phyloP scores from a whole-genome alignment of 2,888 invertebrate genomes.

The Brachyptera putata region DNA sequence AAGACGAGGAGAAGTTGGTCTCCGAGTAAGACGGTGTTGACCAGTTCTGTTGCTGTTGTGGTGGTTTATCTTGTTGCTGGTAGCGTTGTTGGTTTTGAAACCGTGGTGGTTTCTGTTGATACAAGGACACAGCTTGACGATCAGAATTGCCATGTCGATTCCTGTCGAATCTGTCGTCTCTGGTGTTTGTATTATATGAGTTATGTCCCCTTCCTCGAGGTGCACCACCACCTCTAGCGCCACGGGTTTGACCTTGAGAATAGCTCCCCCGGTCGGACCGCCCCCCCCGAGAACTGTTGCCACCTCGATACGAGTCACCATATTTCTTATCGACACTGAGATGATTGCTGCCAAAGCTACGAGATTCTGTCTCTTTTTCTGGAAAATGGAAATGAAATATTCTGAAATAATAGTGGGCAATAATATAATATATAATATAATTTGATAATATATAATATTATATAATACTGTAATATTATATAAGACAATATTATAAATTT shows the following conservation, averaged over 20 bases:
- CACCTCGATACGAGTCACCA: constrained; percentile 6
- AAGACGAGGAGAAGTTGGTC: constrained; percentile 5
- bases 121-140: constrained; percentile 11
- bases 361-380: constrained; percentile 28
- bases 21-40: background rate
- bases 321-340: background rate
- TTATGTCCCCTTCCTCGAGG: background rate
- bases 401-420: too few relatives aligned
- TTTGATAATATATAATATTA: too few relatives aligned
- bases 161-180: constrained; percentile 5
- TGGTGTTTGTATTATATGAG: background rate
- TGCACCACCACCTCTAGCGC: background rate
- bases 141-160: background rate
- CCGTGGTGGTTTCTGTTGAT: constrained; percentile 32
- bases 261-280: constrained; percentile 8
- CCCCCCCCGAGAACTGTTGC: background rate
- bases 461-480: too few relatives aligned
- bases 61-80: constrained; percentile 33
- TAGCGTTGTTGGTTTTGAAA: constrained; percentile 37
- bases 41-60: constrained; percentile 23
- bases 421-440: too few relatives aligned
- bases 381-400: constrained; percentile 9
- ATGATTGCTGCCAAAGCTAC: constrained; percentile 13
- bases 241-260: background rate
- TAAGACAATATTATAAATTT: too few relatives aligned